A percentile compares a stretch with the other conserved stretches of the same genome.
These are phyloP conservation scores for Colinus virginianus DNA, from an alignment of 2,113 vertebrate genomes.

Conservation along the genomic window DNA sequence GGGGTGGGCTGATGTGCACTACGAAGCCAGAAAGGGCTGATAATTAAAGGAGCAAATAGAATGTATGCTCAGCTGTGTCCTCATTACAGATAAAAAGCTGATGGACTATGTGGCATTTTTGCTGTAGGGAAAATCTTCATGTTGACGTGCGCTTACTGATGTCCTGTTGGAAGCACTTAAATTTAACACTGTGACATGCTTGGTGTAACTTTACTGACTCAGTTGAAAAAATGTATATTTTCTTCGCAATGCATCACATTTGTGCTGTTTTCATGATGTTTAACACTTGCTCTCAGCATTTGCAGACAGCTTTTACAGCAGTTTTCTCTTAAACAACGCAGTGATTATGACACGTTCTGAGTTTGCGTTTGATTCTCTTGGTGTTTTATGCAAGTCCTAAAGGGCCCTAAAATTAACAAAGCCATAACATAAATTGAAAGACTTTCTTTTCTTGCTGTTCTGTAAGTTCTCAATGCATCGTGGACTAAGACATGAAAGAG, in stretches of 20 bases:
- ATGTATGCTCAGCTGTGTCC: not conserved
- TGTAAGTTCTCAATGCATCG: constrained; percentile 12
- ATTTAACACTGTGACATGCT: not conserved
- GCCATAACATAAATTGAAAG: not conserved
- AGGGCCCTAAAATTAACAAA: not conserved
- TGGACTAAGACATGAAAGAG: not conserved
- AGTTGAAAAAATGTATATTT: not conserved
- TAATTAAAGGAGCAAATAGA: not conserved
- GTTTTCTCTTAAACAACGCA: not conserved
- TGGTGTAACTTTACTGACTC: not conserved
- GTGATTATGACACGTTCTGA: not conserved
- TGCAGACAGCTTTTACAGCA: not conserved
- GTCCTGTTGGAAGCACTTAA: not conserved
- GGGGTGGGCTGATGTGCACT: not conserved
- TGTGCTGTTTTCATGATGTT: not conserved
- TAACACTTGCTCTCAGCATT: not conserved
- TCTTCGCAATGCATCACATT: not conserved
- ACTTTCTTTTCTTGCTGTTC: not conserved
- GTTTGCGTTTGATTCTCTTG: constrained; percentile 16
- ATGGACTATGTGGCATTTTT: not conserved
- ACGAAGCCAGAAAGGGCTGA: not conserved
- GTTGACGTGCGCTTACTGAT: not conserved
- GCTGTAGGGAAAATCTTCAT: not conserved
- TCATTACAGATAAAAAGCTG: not conserved
- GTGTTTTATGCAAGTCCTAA: not conserved